phyloP scores from a whole-genome alignment of 2,797 vertebrate species.

The Centroberyx gerrardi region DNA sequence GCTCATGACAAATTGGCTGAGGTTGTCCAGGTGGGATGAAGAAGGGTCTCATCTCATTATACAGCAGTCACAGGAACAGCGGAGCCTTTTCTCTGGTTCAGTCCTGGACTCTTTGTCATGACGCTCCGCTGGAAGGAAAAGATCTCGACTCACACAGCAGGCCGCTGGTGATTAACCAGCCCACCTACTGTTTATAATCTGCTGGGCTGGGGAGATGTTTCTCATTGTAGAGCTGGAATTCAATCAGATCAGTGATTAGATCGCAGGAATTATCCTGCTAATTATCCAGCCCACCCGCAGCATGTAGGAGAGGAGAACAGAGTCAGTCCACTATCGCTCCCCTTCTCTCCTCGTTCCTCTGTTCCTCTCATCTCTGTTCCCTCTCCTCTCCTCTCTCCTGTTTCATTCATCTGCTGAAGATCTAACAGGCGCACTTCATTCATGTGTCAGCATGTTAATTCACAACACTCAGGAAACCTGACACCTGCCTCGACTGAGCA shows the following conservation, averaged over 20 bases:
- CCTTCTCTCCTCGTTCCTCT: background rate
- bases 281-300: slow-evolving; percentile 46
- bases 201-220: slow-evolving; percentile 18
- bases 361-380: background rate
- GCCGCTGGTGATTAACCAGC: slow-evolving; percentile 45
- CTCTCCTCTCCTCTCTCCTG: background rate
- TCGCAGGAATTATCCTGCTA: slow-evolving; percentile 19
- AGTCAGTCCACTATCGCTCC: background rate
- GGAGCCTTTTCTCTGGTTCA: slow-evolving; percentile 3
- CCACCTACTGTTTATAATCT: slow-evolving; percentile 48
- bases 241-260: slow-evolving; percentile 35
- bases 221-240: slow-evolving; percentile 10
- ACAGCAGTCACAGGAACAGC: slow-evolving; percentile 8
- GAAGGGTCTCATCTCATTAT: slow-evolving; percentile 17
- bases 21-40: background rate
- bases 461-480: slow-evolving; percentile 23
- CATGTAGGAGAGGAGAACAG: slow-evolving; percentile 11
- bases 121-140: slow-evolving; percentile 24
- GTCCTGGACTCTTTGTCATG: slow-evolving; percentile 4
- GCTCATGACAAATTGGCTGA: no score
- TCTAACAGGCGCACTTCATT: slow-evolving; percentile 26
- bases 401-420: slow-evolving; percentile 31
- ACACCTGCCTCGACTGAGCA: background rate
- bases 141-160: slow-evolving; percentile 28
- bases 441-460: slow-evolving; percentile 31